Percentiles rank a stretch among this genome's conserved stretches.
Conservation (phyloP, 2,888 invertebrate genomes). For the Stenotaenia linearis region DNA sequence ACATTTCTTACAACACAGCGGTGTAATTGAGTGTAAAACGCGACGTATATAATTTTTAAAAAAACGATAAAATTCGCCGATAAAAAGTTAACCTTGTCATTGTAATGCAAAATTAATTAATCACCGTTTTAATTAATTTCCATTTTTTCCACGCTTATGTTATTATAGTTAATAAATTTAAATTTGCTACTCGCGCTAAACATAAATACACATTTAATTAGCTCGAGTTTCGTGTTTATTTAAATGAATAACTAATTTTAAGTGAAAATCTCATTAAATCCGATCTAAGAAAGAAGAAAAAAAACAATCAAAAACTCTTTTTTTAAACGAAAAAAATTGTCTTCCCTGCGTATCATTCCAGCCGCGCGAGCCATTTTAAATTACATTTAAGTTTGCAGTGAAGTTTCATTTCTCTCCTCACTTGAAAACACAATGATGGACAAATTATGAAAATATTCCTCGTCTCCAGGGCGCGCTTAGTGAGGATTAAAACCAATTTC, state of each 20-base stretch:
- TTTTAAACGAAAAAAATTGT: not conserved
- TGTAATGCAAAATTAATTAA: not conserved
- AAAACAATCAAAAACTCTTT: not conserved
- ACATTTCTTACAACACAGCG: not conserved
- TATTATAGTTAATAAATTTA: not conserved
- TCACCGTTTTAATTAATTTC: not conserved
- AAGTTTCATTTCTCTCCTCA: not conserved
- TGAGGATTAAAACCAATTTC: constrained; percentile 16
- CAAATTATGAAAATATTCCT: constrained; percentile 19
- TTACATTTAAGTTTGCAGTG: not conserved
- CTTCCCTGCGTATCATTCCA: not conserved
- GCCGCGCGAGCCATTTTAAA: not conserved
- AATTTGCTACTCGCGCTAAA: not conserved
- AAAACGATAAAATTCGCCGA: not conserved
- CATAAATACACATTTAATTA: constrained; percentile 6
- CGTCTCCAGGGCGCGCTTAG: constrained; percentile 13
- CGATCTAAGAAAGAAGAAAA: not conserved
- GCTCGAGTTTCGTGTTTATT: not conserved
- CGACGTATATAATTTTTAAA: not conserved
- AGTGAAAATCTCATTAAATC: too few species aligned
- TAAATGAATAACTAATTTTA: too few species aligned
- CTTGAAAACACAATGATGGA: constrained; percentile 12
- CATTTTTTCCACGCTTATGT: too few species aligned
- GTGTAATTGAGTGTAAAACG: not conserved
- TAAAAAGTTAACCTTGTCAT: not conserved